Base-by-base conservation (phyloP, 2,113 vertebrate species). In the Otocyon megalotis region DNA sequence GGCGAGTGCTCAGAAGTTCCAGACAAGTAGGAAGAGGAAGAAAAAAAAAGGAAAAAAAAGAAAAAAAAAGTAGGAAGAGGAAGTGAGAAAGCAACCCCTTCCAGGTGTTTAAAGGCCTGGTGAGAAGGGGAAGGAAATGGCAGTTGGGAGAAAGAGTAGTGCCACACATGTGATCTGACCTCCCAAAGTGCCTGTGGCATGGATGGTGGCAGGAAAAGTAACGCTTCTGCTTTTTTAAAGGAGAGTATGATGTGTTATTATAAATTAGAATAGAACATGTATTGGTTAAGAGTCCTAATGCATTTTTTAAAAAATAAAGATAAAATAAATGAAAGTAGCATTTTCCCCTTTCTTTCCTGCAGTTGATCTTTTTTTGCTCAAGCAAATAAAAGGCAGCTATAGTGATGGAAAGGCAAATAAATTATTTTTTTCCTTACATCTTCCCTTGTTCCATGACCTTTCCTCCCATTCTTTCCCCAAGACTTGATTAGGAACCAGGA, bases 51-150 rank as follows among this genome's bases (percentile, higher is more conserved):
- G 8, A 43, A 5, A 43, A 43, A 43, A 43, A 43, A 43, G 1
- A 43, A 43, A 43, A 43, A 43, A 43, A 43, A 22, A 32, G 5
- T 1, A n/a, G 50, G 30, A 90, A 87, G 48, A 65, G 35, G 81
- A 94, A 96, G 32, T 90, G 35, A 90, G 60, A 90, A 90, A 76
- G 2, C 20, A 48, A 10, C 2, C 20, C 16, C 28, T 92, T 67
- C 4, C 60, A 80, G 54, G 50, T 91, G 54, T 81, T 87, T 28
- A 88, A 81, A 94, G 69, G 58, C 69, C 50, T 77, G n/a, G 5
- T 8, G 10, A 95, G 48, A 94, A 90, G 79, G 30, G 72, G 65
- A 96, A 95, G 93, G 35, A 96, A 69, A 58, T 3, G 24, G 20
- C 30, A 65, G 35, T 30, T 71, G 43, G 89, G 28, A 32, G 17